Percentiles rank a stretch among this genome's conserved stretches.
phyloP scores from a whole-genome alignment of 1,140 invertebrate genomes.

The Dendrolimus kikuchii region DNA sequence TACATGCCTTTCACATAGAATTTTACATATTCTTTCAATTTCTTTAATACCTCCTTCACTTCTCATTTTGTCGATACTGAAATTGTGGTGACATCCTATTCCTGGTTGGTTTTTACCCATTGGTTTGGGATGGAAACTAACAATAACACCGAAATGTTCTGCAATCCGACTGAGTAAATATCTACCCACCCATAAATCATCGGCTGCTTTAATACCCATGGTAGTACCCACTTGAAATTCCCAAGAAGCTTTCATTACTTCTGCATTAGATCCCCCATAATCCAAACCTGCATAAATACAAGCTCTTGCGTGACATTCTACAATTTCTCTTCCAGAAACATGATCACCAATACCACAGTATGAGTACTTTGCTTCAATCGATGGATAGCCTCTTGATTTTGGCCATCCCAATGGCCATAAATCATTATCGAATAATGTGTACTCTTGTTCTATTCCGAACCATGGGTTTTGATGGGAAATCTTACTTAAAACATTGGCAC shows the following conservation, averaged over 20 bases:
- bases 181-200: constrained; percentile 92
- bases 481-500: constrained; percentile 81
- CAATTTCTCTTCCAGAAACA: constrained; percentile 90
- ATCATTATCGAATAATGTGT: constrained; percentile 86
- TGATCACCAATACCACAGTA: constrained; percentile 95
- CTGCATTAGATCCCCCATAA: constrained; percentile 92
- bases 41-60: constrained; percentile 79
- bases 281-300: constrained; percentile 93
- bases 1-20: constrained; percentile 84
- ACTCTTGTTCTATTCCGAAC: constrained; percentile 94
- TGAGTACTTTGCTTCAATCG: constrained; percentile 67
- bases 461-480: constrained; percentile 87
- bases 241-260: constrained; percentile 94
- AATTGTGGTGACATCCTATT: constrained; percentile 93
- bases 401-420: constrained; percentile 91
- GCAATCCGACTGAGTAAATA: constrained; percentile 89
- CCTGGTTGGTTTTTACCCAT: constrained; percentile 94
- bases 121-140: constrained; percentile 91
- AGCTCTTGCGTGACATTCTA: constrained; percentile 77
- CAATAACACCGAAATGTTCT: constrained; percentile 94
- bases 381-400: constrained; percentile 80
- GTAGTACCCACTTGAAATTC: constrained; percentile 84
- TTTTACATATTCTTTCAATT: constrained; percentile 86
- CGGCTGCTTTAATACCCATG: constrained; percentile 88
- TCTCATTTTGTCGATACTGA: constrained; percentile 92